These are phyloP conservation scores for Heliopora coerulea DNA, from an alignment of 92 coral and sea anemone species.

Conservation along the genomic window DNA sequence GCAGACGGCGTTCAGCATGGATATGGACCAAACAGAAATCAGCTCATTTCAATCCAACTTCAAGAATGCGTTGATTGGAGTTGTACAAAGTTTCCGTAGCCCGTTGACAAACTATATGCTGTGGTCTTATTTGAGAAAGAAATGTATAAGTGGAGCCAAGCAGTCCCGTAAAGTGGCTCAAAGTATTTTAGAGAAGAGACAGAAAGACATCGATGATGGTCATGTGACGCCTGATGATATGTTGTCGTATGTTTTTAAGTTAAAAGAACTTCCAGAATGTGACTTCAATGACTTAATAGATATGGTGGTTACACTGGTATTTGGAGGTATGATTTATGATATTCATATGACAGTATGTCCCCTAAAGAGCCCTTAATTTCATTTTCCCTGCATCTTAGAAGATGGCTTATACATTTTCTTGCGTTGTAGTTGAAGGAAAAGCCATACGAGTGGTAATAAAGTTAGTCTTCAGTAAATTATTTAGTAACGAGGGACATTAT, in stretches of 20 bases:
- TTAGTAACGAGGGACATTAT: too few relatives aligned
- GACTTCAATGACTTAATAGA: slow-evolving; percentile 76
- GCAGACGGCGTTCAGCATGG: slow-evolving; percentile 80
- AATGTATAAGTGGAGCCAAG: slow-evolving; percentile 66
- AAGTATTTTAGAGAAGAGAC: slow-evolving; percentile 65
- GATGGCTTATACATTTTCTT: too few relatives aligned
- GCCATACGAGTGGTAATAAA: too few relatives aligned
- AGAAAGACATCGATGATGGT: slow-evolving; percentile 51
- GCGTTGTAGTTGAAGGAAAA: too few relatives aligned
- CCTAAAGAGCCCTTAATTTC: too few relatives aligned
- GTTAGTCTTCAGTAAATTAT: too few relatives aligned
- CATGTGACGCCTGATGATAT: slow-evolving; percentile 62
- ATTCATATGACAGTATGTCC: not conserved
- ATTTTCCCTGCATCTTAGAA: too few relatives aligned
- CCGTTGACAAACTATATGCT: slow-evolving; percentile 47
- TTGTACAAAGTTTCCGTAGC: slow-evolving; percentile 74
- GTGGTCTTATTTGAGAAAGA: slow-evolving; percentile 49
- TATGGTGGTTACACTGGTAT: slow-evolving; percentile 70
- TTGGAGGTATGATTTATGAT: slow-evolving; percentile 62
- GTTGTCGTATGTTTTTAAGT: slow-evolving; percentile 62
- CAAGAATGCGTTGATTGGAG: slow-evolving; percentile 67
- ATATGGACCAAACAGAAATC: slow-evolving; percentile 63
- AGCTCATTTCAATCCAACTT: slow-evolving; percentile 65
- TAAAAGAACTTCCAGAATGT: slow-evolving; percentile 60
- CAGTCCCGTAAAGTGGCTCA: slow-evolving; percentile 62